Base-by-base conservation (phyloP, 2,797 vertebrate species). In the Smutsia gigantea region DNA sequence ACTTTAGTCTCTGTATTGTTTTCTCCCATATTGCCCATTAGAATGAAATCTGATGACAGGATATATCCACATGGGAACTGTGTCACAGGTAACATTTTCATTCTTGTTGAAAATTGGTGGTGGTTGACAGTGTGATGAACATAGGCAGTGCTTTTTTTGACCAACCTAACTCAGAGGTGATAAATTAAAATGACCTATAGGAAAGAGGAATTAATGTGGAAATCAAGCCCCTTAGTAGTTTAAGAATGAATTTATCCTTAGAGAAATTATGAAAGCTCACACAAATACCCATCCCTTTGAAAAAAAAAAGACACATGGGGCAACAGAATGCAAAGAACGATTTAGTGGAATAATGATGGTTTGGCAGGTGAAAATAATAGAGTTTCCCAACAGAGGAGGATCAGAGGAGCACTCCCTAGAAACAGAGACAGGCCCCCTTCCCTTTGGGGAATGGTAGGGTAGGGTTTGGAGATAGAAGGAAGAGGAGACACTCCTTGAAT, bases 191-290 rank as follows among this genome's bases (percentile, higher is more conserved):
- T 78, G 83, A 59, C 61, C 27, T 53, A 19, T 53, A 19, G 79
- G 25, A 87, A 63, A 78, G 63, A 84, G 63, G 46, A 86, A 68
- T 77, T 66, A 53, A 55, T 34, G 7, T 77, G 21, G 49, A 21
- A 90, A 81, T 90, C 27, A 90, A 95, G 31, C 25, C 37, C 71
- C 74, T 49, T 77, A 39, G 25, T 81, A 77, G 69, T 87, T 75
- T 69, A 83, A 89, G 39, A 87, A 85, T 78, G 51, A 75, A 19
- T 92, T 87, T 84, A 63, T 92, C 27, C 49, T 55, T 17, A 79
- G 81, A 72, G n/a, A 91, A 42, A 87, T 68, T 79, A 27, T 57
- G 12, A 81, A 55, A 75, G 3, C 71, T 75, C 83, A 64, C 19
- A 2, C 46, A 31, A 42, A 71, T 18, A 81, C 49, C 18, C 57